Evolutionary conservation across 2,888 invertebrate species (phyloP), one percentile per base, ranked within the genome.

Genomic region (Vandiemenella viatica): DNA sequence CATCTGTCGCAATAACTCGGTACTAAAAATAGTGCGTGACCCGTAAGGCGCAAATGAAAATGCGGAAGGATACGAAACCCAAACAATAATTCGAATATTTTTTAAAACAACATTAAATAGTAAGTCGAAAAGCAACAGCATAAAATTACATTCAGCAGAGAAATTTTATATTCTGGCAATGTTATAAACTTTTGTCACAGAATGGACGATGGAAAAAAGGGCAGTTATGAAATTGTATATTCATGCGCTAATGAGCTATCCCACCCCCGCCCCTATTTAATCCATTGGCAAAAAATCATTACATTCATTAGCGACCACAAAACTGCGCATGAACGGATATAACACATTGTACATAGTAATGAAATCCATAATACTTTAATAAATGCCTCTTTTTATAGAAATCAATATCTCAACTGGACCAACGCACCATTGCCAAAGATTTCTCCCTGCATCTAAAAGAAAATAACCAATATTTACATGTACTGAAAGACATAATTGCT

Each of bases 251-350:
- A 74, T 74, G 74, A 74, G 74, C 66, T 70, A 50, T 52, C 49
- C 50, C 49, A 49, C 53, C 54, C 55, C 52, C 52, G 50, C 53
- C 55, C 55, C 48, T 45, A 44, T 43, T 48, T 53, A 51, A 53
- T 50, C 53, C 53, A 50, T 50, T 79, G 79, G 80, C 81, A 81
- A 82, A 82, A 82, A 82, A 82, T 82, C 81, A 82, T 82, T 82
- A 82, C 80, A 80, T 80, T 72, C 72, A 73, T 73, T 72, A 67
- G 77, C 76, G 77, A 69, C 67, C 50, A 41, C 41, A 52, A 54
- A 51, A 52, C 50, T 54, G 54, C 54, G 54, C 54, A 54, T 53
- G 55, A 45, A 52, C 55, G 49, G 49, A 53, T 47, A 52, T 52
- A 52, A 48, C 51, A 52, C 54, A 49, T 49, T 50, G 53, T 51